A percentile compares a stretch with the other conserved stretches of the same genome.
Conservation (phyloP, 2,797 vertebrate genomes). For the Sebastes variabilis region DNA sequence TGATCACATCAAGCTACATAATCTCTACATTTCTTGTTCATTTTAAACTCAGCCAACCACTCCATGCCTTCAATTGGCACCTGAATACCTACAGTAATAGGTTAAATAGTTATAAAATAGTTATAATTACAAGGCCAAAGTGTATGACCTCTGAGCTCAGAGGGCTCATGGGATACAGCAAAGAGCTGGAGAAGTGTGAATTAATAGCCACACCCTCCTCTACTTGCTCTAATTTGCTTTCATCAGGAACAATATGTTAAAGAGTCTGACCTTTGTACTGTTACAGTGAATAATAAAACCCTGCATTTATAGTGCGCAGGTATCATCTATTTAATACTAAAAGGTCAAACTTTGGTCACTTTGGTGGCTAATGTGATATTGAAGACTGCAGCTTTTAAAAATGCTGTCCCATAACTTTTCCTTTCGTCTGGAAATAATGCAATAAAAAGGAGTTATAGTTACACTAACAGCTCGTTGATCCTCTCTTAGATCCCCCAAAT, state of each 20-base stretch:
- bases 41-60: not conserved
- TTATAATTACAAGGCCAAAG: conserved; percentile 1
- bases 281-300: not conserved
- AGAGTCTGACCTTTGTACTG: conserved; percentile 35
- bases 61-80: not conserved
- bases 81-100: not conserved
- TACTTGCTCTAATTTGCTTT: conserved; percentile 42
- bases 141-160: not conserved
- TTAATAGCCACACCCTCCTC: conserved; percentile 17
- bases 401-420: not conserved
- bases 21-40: not conserved
- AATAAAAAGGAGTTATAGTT: not conserved
- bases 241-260: conserved; percentile 33
- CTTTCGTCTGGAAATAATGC: not conserved
- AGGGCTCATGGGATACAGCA: conserved; percentile 2
- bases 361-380: not conserved
- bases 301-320: not conserved
- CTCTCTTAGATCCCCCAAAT: not conserved
- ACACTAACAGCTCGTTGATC: conserved; percentile 1
- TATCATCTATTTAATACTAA: not conserved
- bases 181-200: conserved; percentile 20
- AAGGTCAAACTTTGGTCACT: not conserved
- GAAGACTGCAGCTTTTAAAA: not conserved
- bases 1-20: not conserved
- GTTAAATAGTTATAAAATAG: too few relatives aligned